A percentile compares a stretch with the other conserved stretches of the same genome.
phyloP scores from a whole-genome alignment of 2,888 invertebrate species.

The Stenotaenia linearis region DNA sequence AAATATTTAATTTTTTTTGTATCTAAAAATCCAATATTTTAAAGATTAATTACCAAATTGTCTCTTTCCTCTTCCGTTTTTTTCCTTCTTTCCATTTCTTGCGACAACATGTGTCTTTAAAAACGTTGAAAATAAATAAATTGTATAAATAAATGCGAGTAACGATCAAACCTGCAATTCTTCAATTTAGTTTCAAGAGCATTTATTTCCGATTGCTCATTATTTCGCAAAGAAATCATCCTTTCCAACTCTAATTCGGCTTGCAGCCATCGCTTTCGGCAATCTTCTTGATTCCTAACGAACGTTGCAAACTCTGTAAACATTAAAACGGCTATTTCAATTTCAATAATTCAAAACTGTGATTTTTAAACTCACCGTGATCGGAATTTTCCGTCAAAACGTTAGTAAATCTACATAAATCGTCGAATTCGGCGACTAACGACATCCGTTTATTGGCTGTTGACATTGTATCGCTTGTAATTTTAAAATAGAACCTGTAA shows the following conservation, averaged over 20 bases:
- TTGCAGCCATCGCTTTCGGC: slow-evolving; percentile 62
- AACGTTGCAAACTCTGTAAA: slow-evolving; percentile 67
- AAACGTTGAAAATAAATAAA: slow-evolving; percentile 26
- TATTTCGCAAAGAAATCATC: slow-evolving; percentile 64
- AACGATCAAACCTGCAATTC: slow-evolving; percentile 49
- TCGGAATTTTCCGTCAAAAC: slow-evolving; percentile 46
- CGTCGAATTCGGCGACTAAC: slow-evolving; percentile 49
- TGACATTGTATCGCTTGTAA: too few relatives aligned
- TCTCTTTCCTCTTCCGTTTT: slow-evolving; percentile 66
- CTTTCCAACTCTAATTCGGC: slow-evolving; percentile 67
- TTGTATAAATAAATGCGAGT: slow-evolving; percentile 37
- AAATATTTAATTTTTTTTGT: too few relatives aligned
- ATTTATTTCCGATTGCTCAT: slow-evolving; percentile 63
- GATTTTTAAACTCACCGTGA: slow-evolving; percentile 41
- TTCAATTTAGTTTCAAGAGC: slow-evolving; percentile 73
- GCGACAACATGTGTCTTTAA: slow-evolving; percentile 10
- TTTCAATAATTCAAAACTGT: background rate
- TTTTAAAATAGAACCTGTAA: too few relatives aligned
- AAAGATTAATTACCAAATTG: slow-evolving; percentile 46
- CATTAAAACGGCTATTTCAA: background rate
- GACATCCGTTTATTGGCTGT: too few relatives aligned
- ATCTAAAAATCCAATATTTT: too few relatives aligned
- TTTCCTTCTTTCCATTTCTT: slow-evolving; percentile 67
- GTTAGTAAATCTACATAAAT: slow-evolving; percentile 47
- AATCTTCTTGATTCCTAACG: slow-evolving; percentile 64